Evolutionary conservation across 2,113 vertebrate genomes (phyloP), one percentile per base, ranked within the genome.

Genomic region (Sapayoa aenigma): DNA sequence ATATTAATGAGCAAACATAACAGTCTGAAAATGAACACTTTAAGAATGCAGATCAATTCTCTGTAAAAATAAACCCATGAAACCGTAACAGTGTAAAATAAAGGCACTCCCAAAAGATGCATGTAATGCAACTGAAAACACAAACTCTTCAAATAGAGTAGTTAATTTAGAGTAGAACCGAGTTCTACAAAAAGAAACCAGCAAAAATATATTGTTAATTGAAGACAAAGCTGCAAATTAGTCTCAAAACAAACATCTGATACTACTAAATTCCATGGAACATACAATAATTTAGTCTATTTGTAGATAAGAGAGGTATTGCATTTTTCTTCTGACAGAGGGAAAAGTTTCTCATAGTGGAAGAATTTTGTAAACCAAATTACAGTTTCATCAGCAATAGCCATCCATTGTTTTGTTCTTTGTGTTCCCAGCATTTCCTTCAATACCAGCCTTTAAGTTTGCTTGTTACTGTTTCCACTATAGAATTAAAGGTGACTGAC

Each of bases 1-100:
- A 53, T 74, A 94, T 95, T 96, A 96, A 95, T 92, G 96, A 97
- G 76, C 68, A 94, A 94, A 92, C 85, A 94, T 52, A 93, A 87
- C 11, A 4, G 47, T 73, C 58, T 82, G 49, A 87, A 80, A 87
- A 69, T 52, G 25, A 89, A 96, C 89, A 77, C 76, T 84, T 87
- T 82, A 89, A 59, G 69, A 93, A 93, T 39, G 25, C 52, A 79
- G 79, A 96, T 66, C 60, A 89, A 14, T 49, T 81, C 12, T 68
- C 67, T 35, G 31, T 83, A 89, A 96, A 89, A 96, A 80, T 94
- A 96, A 96, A 95, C 94, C 63, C 73, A 95, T 86, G 52, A 93
- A 95, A 71, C 46, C 1, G 1, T 88, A 90, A 62, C 42, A 55
- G 25, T 75, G 90, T 79, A 86, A 95, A 82, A 74, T 25, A 89